Base-by-base conservation (phyloP, 2,113 vertebrate genomes). In the Rhinogobius similis region DNA sequence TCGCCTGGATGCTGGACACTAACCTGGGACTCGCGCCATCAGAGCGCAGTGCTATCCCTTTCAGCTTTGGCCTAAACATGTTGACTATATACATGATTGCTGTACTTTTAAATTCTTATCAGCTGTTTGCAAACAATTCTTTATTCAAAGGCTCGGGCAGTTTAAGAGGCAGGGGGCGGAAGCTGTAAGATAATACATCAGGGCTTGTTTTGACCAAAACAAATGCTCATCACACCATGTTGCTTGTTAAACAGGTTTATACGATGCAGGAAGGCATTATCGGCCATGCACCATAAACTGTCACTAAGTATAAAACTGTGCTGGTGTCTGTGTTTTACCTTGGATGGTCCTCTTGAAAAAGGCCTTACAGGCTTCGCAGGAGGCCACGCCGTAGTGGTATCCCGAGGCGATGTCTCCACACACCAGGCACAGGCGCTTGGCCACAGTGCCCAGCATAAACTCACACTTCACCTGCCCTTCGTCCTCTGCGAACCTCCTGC, bases 401-500 rank as follows among this genome's bases (percentile, higher is more conserved):
- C 92, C 92, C 0, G 92, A 93, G 24, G 88, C 92, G 24, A 92
- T 86, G 13, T 93, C 92, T 14, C 91, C 92, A 18, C 92, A 93
- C 72, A 93, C 92, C 62, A 93, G 86, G 62, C 92, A 93, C 71
- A 90, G 16, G 20, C 92, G 85, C 82, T 96, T 96, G 62, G 94
- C 94, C 62, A 95, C 94, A 0, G 96, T 92, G 77, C 93, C 93
- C 5, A 95, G 88, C 76, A 94, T 95, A 0, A 95, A 95, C 58
- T 96, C 94, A 75, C 89, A 90, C 89, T 93, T 93, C 82, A 86
- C 86, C 65, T 85, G 91, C 43, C 79, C 72, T 29, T 89, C 88
- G 27, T 90, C 88, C 21, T 90, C 86, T 14, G 39, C 84, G 59
- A 86, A 90, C 83, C 86, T 83, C 77, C 88, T 88, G 70, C 18